Percentiles rank a stretch among this genome's conserved stretches.
Conservation (phyloP, 2,113 vertebrate genomes). For the Dromaius novaehollandiae region DNA sequence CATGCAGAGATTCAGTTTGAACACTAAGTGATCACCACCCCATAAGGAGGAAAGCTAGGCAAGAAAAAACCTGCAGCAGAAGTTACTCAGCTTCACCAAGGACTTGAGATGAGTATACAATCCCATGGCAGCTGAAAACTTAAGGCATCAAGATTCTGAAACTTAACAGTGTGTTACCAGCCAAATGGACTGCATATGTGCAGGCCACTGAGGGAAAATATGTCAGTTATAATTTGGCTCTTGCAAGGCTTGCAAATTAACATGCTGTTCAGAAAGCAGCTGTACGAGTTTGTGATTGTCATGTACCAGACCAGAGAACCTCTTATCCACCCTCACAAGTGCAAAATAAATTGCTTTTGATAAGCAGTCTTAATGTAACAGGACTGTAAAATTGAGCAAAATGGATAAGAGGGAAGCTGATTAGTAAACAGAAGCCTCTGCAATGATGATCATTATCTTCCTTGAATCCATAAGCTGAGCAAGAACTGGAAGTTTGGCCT, state of each 20-base stretch:
- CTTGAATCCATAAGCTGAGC: not conserved
- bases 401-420: not conserved
- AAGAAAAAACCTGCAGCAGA: not conserved
- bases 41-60: not conserved
- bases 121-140: rapidly evolving
- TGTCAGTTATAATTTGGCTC: rapidly evolving
- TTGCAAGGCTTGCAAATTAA: not conserved
- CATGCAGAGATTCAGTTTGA: not conserved
- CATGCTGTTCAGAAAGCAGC: not conserved
- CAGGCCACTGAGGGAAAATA: not conserved
- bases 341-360: not conserved
- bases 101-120: not conserved
- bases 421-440: not conserved
- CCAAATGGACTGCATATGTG: rapidly evolving
- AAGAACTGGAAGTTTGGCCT: not conserved
- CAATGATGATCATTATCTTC: not conserved
- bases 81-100: not conserved
- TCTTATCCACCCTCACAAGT: not conserved
- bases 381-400: not conserved
- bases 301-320: not conserved
- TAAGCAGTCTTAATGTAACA: not conserved
- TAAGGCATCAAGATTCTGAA: not conserved
- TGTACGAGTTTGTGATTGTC: not conserved
- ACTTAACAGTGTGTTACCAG: not conserved
- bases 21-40: rapidly evolving